These are phyloP conservation scores for Microtus richardsoni DNA, from an alignment of 2,113 vertebrate species.

Conservation along the genomic window DNA sequence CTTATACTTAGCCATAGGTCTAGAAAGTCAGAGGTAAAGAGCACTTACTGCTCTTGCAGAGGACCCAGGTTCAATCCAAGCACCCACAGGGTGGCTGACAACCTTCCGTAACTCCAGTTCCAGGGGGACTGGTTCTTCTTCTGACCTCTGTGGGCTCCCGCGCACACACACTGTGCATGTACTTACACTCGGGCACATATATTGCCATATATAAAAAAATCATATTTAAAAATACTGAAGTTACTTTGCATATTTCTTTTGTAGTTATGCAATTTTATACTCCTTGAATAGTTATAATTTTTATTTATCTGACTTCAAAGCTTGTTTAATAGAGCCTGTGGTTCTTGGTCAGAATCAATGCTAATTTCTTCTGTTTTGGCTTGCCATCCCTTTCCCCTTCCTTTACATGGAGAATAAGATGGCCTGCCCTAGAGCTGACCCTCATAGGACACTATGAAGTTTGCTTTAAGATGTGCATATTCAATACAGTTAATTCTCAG, in stretches of 20 bases:
- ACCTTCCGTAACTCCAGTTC: background rate
- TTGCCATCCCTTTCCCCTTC: background rate
- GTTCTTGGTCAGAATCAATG: background rate
- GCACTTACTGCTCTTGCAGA: background rate
- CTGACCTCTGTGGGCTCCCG: background rate
- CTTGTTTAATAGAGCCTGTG: background rate
- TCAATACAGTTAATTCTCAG: slow-evolving; percentile 6
- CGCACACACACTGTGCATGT: background rate
- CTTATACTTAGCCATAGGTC: background rate
- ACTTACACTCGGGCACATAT: background rate
- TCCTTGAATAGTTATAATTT: background rate
- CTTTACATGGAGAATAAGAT: background rate
- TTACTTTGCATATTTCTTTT: slow-evolving; percentile 2
- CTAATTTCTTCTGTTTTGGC: background rate
- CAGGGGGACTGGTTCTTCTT: background rate
- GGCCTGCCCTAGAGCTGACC: background rate
- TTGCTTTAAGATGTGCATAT: slow-evolving; percentile 3
- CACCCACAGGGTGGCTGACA: background rate
- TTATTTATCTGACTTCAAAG: slow-evolving; percentile 3
- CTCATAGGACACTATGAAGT: background rate
- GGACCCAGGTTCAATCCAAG: background rate
- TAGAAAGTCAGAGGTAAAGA: background rate
- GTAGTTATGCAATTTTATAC: background rate
- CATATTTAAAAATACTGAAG: background rate
- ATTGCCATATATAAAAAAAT: background rate